These are phyloP conservation scores for Zapornia atra DNA, from an alignment of 2,113 vertebrate genomes.

Conservation along the genomic window DNA sequence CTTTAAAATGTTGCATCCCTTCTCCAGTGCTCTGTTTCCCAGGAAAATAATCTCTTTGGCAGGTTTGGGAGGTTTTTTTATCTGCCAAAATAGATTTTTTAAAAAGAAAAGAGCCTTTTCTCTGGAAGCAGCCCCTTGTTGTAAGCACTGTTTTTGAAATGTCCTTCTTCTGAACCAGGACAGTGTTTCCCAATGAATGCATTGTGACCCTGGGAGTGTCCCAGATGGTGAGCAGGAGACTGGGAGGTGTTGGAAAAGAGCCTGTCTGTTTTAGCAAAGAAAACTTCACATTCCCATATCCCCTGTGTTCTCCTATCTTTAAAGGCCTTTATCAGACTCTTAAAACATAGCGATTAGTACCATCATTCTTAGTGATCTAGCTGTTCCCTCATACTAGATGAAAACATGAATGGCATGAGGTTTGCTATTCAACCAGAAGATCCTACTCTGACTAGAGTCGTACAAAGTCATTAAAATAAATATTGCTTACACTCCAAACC, in stretches of 20 bases:
- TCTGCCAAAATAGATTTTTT: background rate
- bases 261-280: background rate
- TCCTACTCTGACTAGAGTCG: background rate
- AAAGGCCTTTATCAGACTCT: background rate
- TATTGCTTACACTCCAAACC: background rate
- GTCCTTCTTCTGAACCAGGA: background rate
- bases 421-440: background rate
- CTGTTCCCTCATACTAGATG: background rate
- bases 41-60: background rate
- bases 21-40: background rate
- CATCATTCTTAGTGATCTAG: background rate
- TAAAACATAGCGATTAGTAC: background rate
- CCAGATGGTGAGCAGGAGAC: background rate
- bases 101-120: background rate
- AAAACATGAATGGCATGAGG: background rate
- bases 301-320: background rate
- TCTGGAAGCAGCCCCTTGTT: background rate
- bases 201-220: background rate
- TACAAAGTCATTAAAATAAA: background rate
- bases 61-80: background rate
- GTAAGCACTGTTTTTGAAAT: background rate
- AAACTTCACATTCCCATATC: background rate
- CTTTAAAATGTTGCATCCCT: background rate
- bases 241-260: background rate
- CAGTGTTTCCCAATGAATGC: fast-evolving